Conservation (phyloP, 2,797 vertebrate species). For the Manis crassicaudata region DNA sequence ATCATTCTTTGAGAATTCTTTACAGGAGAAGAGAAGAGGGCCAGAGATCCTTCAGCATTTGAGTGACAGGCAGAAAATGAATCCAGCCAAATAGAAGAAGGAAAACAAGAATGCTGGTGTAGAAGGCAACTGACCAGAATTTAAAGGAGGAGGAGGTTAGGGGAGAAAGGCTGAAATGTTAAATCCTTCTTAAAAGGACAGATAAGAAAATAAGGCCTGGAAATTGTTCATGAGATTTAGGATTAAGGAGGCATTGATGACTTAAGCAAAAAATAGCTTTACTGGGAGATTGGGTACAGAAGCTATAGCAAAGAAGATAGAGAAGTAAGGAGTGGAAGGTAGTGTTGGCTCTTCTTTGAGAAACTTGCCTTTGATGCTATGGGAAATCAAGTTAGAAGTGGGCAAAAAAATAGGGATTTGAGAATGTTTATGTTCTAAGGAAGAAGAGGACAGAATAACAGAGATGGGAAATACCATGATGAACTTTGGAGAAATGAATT, state of each 20-base stretch:
- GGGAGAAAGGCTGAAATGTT: background rate
- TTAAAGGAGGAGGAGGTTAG: background rate
- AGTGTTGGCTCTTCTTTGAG: background rate
- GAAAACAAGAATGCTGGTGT: background rate
- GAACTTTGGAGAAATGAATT: constrained; percentile 6
- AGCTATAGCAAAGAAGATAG: background rate
- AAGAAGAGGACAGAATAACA: background rate
- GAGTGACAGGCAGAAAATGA: constrained; percentile 19
- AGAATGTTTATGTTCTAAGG: background rate
- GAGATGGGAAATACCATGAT: background rate
- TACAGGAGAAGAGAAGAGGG: background rate
- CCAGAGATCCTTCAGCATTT: background rate
- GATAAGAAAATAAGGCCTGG: constrained; percentile 36
- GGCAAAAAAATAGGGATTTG: background rate
- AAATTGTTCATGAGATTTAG: constrained; percentile 19
- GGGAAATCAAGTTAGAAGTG: background rate
- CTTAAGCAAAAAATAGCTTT: background rate
- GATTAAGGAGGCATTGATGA: background rate
- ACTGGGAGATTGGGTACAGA: background rate
- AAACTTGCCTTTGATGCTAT: background rate
- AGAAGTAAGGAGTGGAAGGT: background rate
- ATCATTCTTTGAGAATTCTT: constrained; percentile 40
- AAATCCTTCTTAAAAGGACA: constrained; percentile 6
- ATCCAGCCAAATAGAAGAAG: background rate
- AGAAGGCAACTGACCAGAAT: background rate